Evolutionary conservation across 2,888 invertebrate genomes (phyloP), one percentile per base, ranked within the genome.

Genomic region (Liodrosophila aerea): DNA sequence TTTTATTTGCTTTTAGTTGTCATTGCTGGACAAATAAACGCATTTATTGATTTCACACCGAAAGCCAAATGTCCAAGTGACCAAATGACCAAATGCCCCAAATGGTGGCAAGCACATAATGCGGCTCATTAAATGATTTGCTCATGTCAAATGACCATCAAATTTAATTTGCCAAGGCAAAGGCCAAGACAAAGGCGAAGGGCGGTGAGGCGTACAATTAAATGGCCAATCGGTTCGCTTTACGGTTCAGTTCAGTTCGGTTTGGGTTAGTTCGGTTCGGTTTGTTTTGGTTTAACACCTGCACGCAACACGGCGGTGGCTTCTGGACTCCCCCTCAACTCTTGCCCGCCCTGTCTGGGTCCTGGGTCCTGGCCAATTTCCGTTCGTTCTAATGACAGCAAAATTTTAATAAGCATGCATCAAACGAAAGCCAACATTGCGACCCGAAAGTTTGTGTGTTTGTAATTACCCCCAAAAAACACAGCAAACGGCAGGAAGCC

Each of bases 391-490:
- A 74, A 85, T 78, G 83, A 66, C 85, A 69, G 54, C 50, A 30
- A 61, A 64, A 76, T 83, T 81, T 70, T 76, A 85, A 82, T 85
- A 76, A 83, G 74, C 71, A 53, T 73, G 60, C 80, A 81, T 78
- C 71, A 82, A 54, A 39, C 29, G 39, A 53, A 57, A 54, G 52
- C 56, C 54, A 53, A 53, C 41, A 39, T 40, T 46, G 22, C 43
- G 51, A 72, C 58, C 58, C 60, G 22, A 50, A 59, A 63, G 44
- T 50, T 70, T 18, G 29, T 54, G 58, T 56, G 61, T 71, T 45
- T 61, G 53, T 66, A 81, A 76, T 72, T 76, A 65, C 60, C 53
- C 27, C 29, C 4, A 9, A 50, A 43, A 51, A 7, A 36, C 16
- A 30, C 29, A 29, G 29, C 15, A 13, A 54, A 37, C 58, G 33